phyloP scores from a whole-genome alignment of 1,140 invertebrate genomes.

The Heliconius eleuchia region DNA sequence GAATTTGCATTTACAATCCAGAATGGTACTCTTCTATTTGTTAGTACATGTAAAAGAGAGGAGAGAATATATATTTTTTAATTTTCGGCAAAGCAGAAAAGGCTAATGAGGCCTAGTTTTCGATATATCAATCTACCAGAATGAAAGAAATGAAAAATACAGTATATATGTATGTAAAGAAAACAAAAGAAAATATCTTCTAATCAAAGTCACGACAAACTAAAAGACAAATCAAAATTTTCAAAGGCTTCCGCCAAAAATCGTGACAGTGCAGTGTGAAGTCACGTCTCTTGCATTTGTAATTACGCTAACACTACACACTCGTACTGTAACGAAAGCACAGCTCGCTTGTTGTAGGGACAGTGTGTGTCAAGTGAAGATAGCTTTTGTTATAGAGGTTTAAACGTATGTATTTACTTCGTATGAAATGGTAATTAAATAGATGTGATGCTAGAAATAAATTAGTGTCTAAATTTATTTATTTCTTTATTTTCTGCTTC shows the following conservation, averaged over 20 bases:
- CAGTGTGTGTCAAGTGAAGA: constrained; percentile 1
- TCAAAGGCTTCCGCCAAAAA: constrained; percentile 1
- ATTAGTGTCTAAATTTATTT: too few relatives aligned
- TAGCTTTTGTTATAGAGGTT: neutral
- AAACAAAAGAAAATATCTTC: neutral
- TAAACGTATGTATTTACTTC: neutral
- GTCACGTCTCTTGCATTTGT: constrained; percentile 10
- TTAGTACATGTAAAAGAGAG: too few relatives aligned
- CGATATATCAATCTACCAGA: too few relatives aligned
- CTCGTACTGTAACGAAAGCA: neutral
- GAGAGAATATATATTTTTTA: too few relatives aligned
- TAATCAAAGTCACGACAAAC: neutral
- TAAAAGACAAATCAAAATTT: constrained; percentile 1
- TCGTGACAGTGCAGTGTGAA: neutral
- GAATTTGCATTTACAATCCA: too few relatives aligned
- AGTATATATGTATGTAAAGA: neutral
- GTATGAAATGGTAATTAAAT: neutral
- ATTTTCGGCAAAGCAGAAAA: too few relatives aligned
- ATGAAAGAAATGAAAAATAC: neutral
- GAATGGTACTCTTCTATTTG: too few relatives aligned
- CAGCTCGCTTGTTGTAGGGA: neutral
- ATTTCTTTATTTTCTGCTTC: too few relatives aligned
- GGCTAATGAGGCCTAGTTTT: too few relatives aligned
- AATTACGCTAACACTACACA: constrained; percentile 7
- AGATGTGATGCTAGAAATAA: too few relatives aligned